Conservation (phyloP, 2,888 invertebrate species). For the Sussaba pulchella region DNA sequence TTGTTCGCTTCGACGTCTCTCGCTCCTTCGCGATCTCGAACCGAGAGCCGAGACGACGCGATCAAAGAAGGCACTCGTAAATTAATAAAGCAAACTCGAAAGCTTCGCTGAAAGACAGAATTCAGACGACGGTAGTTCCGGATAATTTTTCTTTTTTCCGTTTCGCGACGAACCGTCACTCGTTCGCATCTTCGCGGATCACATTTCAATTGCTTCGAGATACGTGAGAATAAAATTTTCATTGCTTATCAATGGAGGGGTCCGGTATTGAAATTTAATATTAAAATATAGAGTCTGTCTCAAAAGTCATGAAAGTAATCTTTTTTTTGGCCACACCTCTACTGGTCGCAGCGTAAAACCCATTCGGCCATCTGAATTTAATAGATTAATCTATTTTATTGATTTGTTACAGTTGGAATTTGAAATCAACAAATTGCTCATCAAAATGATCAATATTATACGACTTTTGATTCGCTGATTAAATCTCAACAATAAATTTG, state of each 20-base stretch:
- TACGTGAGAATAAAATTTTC: no score
- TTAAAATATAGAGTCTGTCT: no score
- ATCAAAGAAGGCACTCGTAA: constrained; percentile 24
- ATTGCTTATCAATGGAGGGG: no score
- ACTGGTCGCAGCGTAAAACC: no score
- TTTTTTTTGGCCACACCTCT: no score
- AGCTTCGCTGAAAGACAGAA: neutral
- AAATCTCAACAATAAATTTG: no score
- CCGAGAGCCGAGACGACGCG: neutral
- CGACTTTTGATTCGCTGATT: neutral
- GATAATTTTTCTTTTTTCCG: neutral
- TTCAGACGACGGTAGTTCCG: neutral
- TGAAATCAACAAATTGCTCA: neutral
- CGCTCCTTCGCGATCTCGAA: neutral
- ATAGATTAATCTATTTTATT: no score
- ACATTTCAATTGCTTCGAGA: no score
- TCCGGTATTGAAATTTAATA: no score
- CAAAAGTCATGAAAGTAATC: no score
- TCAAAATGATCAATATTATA: neutral
- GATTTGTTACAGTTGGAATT: no score
- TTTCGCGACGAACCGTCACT: neutral
- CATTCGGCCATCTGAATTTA: no score
- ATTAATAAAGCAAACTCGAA: constrained; percentile 36
- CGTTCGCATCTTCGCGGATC: neutral
- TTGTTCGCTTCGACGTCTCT: constrained; percentile 8